These are phyloP conservation scores for Lordiphosa collinella DNA, from an alignment of 1,140 invertebrate species.

Conservation along the genomic window DNA sequence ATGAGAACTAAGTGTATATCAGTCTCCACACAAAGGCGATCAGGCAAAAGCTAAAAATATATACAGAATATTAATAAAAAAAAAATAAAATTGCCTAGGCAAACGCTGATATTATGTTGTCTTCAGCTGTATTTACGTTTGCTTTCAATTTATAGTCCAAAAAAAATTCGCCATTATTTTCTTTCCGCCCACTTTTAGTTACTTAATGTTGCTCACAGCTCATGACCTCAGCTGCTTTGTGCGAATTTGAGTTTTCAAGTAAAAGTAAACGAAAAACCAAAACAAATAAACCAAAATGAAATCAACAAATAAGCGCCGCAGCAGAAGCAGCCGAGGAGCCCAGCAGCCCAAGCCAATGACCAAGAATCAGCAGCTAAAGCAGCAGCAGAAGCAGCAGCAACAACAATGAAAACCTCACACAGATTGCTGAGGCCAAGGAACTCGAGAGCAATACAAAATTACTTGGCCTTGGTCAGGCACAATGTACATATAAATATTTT, in stretches of 20 bases:
- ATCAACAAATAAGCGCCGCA: conserved; percentile 68
- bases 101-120: no score
- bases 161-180: no score
- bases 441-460: conserved; percentile 71
- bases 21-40: no score
- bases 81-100: no score
- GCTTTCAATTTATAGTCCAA: no score
- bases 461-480: conserved; percentile 74
- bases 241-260: conserved; percentile 42
- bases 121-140: no score
- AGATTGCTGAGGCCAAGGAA: conserved; percentile 66
- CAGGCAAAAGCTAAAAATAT: no score
- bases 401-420: conserved; percentile 36
- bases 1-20: no score
- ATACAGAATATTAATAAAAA: no score
- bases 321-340: conserved; percentile 18
- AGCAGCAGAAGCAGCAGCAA: conserved; percentile 17
- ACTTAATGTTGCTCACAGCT: not conserved
- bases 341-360: conserved; percentile 64
- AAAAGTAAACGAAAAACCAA: conserved; percentile 62
- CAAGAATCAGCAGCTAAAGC: conserved; percentile 66
- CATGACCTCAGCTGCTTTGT: conserved; percentile 29
- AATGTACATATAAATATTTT: conserved; percentile 70
- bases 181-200: not conserved
- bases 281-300: conserved; percentile 70